A percentile compares a stretch with the other conserved stretches of the same genome.
These are phyloP conservation scores for Boulengeromyrus knoepffleri DNA, from an alignment of 2,113 vertebrate genomes.

Conservation along the genomic window DNA sequence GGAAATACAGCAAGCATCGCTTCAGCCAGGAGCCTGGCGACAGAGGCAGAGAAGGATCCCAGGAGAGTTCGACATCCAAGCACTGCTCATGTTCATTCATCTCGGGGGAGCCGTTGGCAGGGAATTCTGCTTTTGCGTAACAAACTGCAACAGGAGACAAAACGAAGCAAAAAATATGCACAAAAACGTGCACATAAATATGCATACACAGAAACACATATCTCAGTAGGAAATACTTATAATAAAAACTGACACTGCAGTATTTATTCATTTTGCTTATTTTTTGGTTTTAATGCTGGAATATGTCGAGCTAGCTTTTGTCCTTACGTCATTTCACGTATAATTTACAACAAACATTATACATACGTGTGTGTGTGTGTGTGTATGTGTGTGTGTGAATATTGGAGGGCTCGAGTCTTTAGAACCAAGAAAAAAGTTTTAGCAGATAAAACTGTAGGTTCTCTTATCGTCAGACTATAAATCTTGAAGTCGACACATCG, in stretches of 20 bases:
- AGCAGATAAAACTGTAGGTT: neutral
- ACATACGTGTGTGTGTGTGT: neutral
- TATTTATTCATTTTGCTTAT: neutral
- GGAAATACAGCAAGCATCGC: conserved; percentile 13
- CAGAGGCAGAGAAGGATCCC: neutral
- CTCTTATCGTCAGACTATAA: neutral
- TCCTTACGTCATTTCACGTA: neutral
- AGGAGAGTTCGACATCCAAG: neutral
- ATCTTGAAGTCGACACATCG: neutral
- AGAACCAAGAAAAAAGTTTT: neutral
- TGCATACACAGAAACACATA: neutral
- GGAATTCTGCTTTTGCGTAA: neutral
- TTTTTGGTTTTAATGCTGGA: neutral
- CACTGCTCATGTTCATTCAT: conserved; percentile 28
- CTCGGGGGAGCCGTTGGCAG: neutral
- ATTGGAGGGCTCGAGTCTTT: neutral
- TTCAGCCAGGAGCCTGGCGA: conserved; percentile 28
- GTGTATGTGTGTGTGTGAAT: neutral
- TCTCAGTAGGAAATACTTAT: neutral
- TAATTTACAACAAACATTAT: neutral
- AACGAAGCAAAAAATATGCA: neutral
- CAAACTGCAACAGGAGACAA: neutral
- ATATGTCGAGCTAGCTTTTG: neutral
- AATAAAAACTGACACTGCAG: neutral
- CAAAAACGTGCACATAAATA: neutral